phyloP scores from a whole-genome alignment of 2,113 vertebrate species.

The Morone chrysops region DNA sequence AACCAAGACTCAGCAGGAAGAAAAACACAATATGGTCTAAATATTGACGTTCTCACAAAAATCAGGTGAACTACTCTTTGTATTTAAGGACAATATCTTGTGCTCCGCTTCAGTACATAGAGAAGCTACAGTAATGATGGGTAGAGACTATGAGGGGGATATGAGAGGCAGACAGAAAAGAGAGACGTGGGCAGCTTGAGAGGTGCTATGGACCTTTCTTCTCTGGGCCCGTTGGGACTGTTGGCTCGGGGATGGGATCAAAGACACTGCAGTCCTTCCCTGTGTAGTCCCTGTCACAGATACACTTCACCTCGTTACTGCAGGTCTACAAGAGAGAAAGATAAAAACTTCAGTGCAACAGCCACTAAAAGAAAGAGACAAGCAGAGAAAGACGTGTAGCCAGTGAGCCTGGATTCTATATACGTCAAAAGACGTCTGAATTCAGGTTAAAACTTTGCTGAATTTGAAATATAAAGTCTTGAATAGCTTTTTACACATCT shows the following conservation, averaged over 20 bases:
- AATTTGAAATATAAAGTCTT: not conserved
- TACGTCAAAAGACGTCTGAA: not conserved
- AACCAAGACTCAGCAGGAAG: slow-evolving; percentile 46
- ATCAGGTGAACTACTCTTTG: slow-evolving; percentile 22
- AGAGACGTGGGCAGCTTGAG: slow-evolving; percentile 20
- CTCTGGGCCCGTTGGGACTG: slow-evolving; percentile 85
- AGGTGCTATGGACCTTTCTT: slow-evolving; percentile 88
- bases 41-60: slow-evolving; percentile 14
- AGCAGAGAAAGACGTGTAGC: not conserved
- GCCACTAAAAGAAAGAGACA: not conserved
- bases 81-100: not conserved
- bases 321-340: slow-evolving; percentile 84
- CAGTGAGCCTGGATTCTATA: not conserved
- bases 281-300: slow-evolving; percentile 94
- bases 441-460: not conserved
- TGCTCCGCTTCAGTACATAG: slow-evolving; percentile 7
- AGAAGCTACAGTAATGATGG: slow-evolving; percentile 59
- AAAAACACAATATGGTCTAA: slow-evolving; percentile 26
- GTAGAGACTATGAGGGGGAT: slow-evolving; percentile 56
- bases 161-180: slow-evolving; percentile 55
- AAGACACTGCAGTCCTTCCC: slow-evolving; percentile 96
- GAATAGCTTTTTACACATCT: not conserved
- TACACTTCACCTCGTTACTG: slow-evolving; percentile 96
- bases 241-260: slow-evolving; percentile 91
- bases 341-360: not conserved